Conservation (phyloP, 2,113 vertebrate species). For the Cairina moschata region DNA sequence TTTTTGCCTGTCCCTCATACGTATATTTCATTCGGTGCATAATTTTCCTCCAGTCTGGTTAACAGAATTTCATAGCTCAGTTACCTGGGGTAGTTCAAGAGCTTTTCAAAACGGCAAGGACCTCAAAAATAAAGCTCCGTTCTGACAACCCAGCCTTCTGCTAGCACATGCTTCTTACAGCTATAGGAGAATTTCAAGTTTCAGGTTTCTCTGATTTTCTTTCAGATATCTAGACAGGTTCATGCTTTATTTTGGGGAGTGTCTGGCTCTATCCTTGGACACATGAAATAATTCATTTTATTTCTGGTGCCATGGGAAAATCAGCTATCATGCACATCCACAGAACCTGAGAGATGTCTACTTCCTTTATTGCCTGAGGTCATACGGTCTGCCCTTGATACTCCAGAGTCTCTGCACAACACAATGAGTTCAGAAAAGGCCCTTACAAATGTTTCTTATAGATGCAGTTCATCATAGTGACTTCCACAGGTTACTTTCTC, state of each 20-base stretch:
- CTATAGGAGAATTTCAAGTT: fast-evolving
- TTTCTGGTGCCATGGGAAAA: background rate
- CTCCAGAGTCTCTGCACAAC: background rate
- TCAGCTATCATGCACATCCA: background rate
- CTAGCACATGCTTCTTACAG: background rate
- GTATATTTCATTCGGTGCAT: background rate
- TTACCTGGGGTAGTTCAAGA: background rate
- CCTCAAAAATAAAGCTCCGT: background rate
- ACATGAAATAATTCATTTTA: background rate
- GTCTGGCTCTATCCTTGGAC: background rate
- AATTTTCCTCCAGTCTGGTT: background rate
- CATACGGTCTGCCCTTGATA: background rate
- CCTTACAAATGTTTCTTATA: background rate
- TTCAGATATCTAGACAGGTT: background rate
- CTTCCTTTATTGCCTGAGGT: background rate
- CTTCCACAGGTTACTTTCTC: background rate
- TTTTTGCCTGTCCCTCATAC: background rate
- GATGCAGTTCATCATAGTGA: background rate
- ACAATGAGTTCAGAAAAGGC: background rate
- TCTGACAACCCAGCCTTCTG: background rate
- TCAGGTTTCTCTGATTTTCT: background rate
- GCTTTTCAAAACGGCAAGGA: background rate
- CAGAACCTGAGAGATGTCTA: background rate
- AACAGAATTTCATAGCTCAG: background rate
- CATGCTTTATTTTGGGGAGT: background rate